Conservation (phyloP, 2,113 vertebrate genomes). For the Caretta caretta region DNA sequence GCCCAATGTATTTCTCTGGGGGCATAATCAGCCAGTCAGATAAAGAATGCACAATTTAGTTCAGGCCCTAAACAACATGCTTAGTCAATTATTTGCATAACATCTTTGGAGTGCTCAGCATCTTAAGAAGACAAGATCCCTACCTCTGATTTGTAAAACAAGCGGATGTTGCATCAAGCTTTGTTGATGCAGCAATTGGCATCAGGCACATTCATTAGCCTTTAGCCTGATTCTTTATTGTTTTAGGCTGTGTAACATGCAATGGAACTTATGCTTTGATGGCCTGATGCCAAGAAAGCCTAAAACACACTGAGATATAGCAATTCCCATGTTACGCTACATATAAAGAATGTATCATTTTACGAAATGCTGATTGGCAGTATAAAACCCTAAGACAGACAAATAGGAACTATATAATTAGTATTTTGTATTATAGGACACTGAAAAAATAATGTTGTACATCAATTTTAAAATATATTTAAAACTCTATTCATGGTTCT, state of each 20-base stretch:
- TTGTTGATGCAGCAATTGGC: background rate
- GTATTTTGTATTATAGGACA: background rate
- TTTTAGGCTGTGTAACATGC: background rate
- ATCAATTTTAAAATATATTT: rapidly evolving
- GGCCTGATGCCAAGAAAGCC: background rate
- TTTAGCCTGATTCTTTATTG: background rate
- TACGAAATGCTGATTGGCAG: background rate
- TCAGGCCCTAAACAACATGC: background rate
- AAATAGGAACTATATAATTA: background rate
- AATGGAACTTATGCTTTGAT: background rate
- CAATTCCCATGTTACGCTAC: background rate
- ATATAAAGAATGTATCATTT: background rate
- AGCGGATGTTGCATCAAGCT: background rate
- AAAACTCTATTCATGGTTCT: background rate
- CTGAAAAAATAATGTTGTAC: background rate
- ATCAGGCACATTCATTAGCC: background rate
- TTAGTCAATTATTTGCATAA: background rate
- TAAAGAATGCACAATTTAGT: background rate
- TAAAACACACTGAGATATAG: rapidly evolving
- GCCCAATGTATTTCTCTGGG: background rate
- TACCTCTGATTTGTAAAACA: background rate
- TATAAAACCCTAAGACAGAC: background rate
- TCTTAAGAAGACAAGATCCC: rapidly evolving
- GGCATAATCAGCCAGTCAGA: rapidly evolving
- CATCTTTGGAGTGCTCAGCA: rapidly evolving